Evolutionary conservation across 2,113 vertebrate genomes (phyloP).

Genomic region (Xiphophorus couchianus): DNA sequence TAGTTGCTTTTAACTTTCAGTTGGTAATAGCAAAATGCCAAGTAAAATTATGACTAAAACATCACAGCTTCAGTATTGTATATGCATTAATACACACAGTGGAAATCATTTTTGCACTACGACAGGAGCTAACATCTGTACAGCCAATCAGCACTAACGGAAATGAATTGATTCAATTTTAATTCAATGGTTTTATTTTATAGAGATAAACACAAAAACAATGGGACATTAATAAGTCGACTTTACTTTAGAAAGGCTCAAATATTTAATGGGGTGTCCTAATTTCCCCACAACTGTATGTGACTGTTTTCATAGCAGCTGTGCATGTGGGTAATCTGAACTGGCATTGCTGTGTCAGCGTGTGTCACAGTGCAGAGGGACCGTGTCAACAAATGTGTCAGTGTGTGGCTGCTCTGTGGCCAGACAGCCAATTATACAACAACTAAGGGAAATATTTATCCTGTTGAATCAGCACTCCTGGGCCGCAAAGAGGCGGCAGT

Average conservation of each 20-base stretch:
- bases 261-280: background rate
- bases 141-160: no score
- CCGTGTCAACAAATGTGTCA: conserved; percentile 47
- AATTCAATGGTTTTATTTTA: background rate
- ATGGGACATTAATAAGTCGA: background rate
- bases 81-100: no score
- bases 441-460: conserved; percentile 38
- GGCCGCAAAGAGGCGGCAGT: conserved; percentile 18
- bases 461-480: conserved; percentile 56
- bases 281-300: background rate
- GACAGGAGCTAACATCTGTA: no score
- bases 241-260: background rate
- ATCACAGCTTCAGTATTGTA: no score
- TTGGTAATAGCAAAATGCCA: no score
- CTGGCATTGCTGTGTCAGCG: conserved; percentile 39
- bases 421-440: conserved; percentile 26
- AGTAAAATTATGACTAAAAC: no score
- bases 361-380: conserved; percentile 34
- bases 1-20: no score
- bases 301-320: conserved; percentile 4
- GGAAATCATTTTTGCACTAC: no score
- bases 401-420: conserved; percentile 29
- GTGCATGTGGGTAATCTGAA: background rate
- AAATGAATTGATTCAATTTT: background rate
- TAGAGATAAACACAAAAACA: background rate